Evolutionary conservation across 2,113 vertebrate genomes (phyloP), one percentile per base, ranked within the genome.

Genomic region (Megaleporinus macrocephalus): DNA sequence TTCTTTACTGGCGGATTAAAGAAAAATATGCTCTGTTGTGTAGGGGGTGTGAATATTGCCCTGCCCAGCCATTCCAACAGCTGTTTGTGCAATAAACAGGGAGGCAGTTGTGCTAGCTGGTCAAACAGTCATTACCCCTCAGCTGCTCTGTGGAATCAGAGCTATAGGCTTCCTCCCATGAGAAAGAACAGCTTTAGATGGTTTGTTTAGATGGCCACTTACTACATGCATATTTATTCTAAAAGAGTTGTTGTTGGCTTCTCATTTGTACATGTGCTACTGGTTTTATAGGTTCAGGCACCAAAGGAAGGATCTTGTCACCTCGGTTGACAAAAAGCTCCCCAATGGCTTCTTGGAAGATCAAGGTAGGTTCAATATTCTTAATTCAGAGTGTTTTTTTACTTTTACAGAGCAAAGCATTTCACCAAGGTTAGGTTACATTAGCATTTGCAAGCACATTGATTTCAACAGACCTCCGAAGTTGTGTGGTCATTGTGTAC

Each of bases 291-390:
- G 97, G 96, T 97, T 98, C 91, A 94, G 96, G 90, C 97, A 95
- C 74, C 96, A 97, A 41, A 93, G 96, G 92, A 98, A 99, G 86
- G 96, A 95, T 4, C 95, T 96, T 4, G 96, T 98, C 75, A 98
- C 87, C 73, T 93, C 95, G 0, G 94, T 93, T 18, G 97, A 99
- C 92, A 99, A 98, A 79, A 99, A 99, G 93, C 94, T 98, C 90
- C 97, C 97, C 0, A 99, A 98, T 87, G 96, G 97, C 83, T 96
- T 98, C 91, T 89, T 98, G 83, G 97, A 99, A 71, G 97, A 99
- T 44, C 97, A 98, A 97, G 97, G 97, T 99, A 95, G 49, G 78
- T 55, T 22, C 33, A 41, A 0, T 10, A 10, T 15, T 33, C 22
- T 30, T 30, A 29, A n/a, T 59, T 53, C 15, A 13, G 12, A 22